These are phyloP conservation scores for Spatula versicolor DNA, from an alignment of 2,797 vertebrate species.

Conservation along the genomic window DNA sequence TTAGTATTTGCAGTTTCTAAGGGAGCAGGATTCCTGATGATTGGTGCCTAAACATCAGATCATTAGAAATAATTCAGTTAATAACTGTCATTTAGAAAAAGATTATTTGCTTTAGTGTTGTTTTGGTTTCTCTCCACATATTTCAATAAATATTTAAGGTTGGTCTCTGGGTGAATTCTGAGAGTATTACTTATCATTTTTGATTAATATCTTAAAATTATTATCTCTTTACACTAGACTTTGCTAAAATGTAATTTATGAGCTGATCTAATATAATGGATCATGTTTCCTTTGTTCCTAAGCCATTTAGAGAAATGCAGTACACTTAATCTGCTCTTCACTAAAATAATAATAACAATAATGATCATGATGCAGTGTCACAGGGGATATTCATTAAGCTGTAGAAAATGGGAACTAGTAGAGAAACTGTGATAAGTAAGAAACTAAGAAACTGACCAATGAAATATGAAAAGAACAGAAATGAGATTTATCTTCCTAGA, in stretches of 20 bases:
- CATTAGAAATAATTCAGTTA: conserved; percentile 16
- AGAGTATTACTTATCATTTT: conserved; percentile 10
- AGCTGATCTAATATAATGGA: conserved; percentile 5
- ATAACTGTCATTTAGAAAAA: not conserved
- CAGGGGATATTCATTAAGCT: not conserved
- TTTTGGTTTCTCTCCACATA: not conserved
- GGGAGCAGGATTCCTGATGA: not conserved
- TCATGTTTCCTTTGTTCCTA: conserved; percentile 27
- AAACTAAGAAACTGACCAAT: not conserved
- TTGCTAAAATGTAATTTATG: conserved; percentile 13
- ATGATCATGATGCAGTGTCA: not conserved
- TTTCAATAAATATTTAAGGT: not conserved
- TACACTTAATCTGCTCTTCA: conserved; percentile 22
- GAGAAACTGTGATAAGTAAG: not conserved
- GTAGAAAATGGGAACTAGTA: not conserved
- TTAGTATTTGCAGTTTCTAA: conserved; percentile 12
- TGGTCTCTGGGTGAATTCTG: not conserved
- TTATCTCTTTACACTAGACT: not conserved
- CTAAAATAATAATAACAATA: not conserved
- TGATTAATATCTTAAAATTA: conserved; percentile 17
- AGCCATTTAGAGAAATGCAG: conserved; percentile 17
- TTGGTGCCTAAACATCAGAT: conserved; percentile 11
- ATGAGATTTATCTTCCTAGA: not conserved
- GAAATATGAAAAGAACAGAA: not conserved
- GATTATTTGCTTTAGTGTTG: not conserved